Base-by-base conservation (phyloP, 2,888 invertebrate species). In the Amorpha juglandis region DNA sequence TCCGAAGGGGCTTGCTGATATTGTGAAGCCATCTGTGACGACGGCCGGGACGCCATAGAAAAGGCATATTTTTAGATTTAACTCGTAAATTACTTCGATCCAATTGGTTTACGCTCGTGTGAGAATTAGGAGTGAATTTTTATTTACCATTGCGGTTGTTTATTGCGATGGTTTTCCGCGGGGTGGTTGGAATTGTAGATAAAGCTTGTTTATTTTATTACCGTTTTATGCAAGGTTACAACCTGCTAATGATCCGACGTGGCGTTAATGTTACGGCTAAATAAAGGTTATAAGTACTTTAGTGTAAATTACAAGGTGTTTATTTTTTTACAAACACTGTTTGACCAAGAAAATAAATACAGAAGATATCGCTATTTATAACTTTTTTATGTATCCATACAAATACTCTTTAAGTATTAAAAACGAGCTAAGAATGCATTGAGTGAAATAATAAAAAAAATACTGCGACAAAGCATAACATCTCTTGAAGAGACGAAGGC, bases 31-130 rank as follows among this genome's bases (percentile, higher is more conserved):
- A 92, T 92, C 92, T 93, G 92, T 89, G 92, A 90, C 92, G 87
- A 80, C 77, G 80, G 80, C 72, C 74, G 82, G 83, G 83, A 84
- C 87, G 88, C 86, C 83, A 90, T 91, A 84, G 88, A 84, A 88
- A 87, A 89, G 91, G 90, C 92, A 92, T 92, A 92, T 92, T 93
- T 92, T 92, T 91, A 91, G 91, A 91, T 91, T 91, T 91, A 88
- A 87, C 90, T 91, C 90, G 88, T 92, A 92, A 92, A 92, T 92
- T 91, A 91, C 91, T 89, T 80, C 86, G 77, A 89, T 89, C 86
- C 88, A 90, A 92, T 92, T 91, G 90, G 88, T 91, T 91, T 91
- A 90, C 91, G 90, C 90, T 88, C 86, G 90, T 91, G 90, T 89
- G 87, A 88, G 87, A 90, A 91, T 91, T 89, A 87, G 84, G 80